Base-by-base conservation (phyloP, 37 sponge, comb jelly and placozoan genomes). In the Geodia barretti region DNA sequence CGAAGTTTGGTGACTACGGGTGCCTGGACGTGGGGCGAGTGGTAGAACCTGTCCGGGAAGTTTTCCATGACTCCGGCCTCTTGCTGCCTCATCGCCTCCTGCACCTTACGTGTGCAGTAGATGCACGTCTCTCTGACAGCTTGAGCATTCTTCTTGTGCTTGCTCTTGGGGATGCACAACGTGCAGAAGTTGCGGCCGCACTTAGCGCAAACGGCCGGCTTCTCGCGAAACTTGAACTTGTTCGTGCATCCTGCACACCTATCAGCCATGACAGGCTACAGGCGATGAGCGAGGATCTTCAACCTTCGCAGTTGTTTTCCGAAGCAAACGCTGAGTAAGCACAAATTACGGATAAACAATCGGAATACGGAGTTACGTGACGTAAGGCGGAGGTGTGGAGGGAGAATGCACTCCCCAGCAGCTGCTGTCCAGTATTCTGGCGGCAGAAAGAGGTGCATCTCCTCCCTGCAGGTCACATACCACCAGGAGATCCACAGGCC, bases 31-130 rank as follows among this genome's bases (percentile, higher is more conserved):
- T 80, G 80, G 35, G 75, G 41, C n/a, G 70, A 68, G 41, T 86
- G 81, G 69, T 93, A 86, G 47, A 77, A 93, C 19, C 86, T 64
- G 39, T 93, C 86, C 40, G 88, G 83, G 73, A 93, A 89, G 61
- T 88, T 88, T 32, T 81, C 71, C 42, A 93, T n/a, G 34, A 86
- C 81, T 39, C 83, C 89, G 14, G 37, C 73, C 32, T 93, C 93
- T 47, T 93, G 84, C 35, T 65, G 39, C 39, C 74, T 62, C 41
- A 65, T 89, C 23, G 40, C 35, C 21, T 76, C 35, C 64, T 81
- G 63, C 26, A 76, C 79, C 14, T 77, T 78, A 24, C 39, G 31
- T 0, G 79, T 30, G 62, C 89, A 88, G 74, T 88, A 88, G 24
- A 88, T 83, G 70, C 89, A 88, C 8, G 75, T 40, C 21, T 76